Conservation (phyloP, 2,888 invertebrate species). For the Lycia hirtaria region DNA sequence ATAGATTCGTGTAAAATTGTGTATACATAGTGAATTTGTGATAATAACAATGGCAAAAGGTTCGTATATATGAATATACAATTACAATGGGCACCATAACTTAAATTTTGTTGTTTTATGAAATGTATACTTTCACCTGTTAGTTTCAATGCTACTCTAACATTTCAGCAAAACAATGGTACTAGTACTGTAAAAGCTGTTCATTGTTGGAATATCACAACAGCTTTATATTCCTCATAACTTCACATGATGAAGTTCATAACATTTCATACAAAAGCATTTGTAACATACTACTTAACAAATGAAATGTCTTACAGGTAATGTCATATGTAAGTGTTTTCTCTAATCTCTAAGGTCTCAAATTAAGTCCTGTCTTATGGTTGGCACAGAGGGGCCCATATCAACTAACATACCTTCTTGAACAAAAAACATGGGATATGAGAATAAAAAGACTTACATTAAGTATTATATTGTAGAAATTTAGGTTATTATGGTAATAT, state of each 20-base stretch:
- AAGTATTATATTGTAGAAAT: no score
- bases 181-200: background rate
- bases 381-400: no score
- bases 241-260: background rate
- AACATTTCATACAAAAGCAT: no score
- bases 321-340: no score
- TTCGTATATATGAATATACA: slow-evolving; percentile 42
- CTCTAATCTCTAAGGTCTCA: no score
- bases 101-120: slow-evolving; percentile 24
- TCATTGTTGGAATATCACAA: background rate
- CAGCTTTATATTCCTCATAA: background rate
- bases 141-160: background rate
- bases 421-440: no score
- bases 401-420: no score
- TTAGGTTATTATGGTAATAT: no score
- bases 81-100: background rate
- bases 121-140: slow-evolving; percentile 34
- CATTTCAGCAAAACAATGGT: slow-evolving; percentile 2
- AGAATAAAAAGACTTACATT: no score
- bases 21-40: slow-evolving; percentile 38
- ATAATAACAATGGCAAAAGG: slow-evolving; percentile 54
- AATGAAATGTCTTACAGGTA: no score
- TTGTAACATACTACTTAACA: no score
- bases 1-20: slow-evolving; percentile 40
- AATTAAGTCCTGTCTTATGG: no score